These are phyloP conservation scores for Malaclemys terrapin DNA, from an alignment of 2,113 vertebrate genomes.

Conservation along the genomic window DNA sequence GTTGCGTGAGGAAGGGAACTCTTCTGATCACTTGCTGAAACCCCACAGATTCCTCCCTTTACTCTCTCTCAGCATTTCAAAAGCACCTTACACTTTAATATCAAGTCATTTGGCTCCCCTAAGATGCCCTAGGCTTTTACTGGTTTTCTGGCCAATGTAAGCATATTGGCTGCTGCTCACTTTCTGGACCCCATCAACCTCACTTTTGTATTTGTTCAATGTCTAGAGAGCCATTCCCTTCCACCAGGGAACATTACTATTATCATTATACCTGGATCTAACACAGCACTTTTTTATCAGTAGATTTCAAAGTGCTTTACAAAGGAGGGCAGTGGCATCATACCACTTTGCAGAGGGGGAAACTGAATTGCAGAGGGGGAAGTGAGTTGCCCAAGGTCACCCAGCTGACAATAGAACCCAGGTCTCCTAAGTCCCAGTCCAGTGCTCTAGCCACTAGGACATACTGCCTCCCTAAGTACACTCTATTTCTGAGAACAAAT, in stretches of 20 bases:
- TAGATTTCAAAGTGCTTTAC: not conserved
- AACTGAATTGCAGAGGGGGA: not conserved
- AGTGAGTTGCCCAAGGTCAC: not conserved
- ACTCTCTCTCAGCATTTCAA: not conserved
- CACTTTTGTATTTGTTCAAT: not conserved
- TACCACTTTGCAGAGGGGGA: not conserved
- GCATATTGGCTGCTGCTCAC: not conserved
- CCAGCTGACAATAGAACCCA: not conserved
- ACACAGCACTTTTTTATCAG: not conserved
- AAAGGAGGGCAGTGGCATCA: not conserved
- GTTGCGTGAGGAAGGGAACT: not conserved
- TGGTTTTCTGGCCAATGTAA: constrained; percentile 37
- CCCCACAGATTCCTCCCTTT: not conserved
- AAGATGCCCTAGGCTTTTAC: constrained; percentile 22
- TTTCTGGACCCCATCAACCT: constrained; percentile 22
- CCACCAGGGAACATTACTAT: not conserved
- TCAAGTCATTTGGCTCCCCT: not conserved
- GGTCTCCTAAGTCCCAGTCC: not conserved
- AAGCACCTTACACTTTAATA: not conserved
- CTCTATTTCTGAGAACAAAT: not conserved
- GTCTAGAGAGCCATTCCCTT: not conserved
- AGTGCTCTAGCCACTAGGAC: not conserved
- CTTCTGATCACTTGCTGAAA: not conserved
- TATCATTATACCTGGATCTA: not conserved
- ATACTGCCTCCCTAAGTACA: not conserved